Base-by-base conservation (phyloP, 2,888 invertebrate genomes). In the Holacanthella duospinosa region DNA sequence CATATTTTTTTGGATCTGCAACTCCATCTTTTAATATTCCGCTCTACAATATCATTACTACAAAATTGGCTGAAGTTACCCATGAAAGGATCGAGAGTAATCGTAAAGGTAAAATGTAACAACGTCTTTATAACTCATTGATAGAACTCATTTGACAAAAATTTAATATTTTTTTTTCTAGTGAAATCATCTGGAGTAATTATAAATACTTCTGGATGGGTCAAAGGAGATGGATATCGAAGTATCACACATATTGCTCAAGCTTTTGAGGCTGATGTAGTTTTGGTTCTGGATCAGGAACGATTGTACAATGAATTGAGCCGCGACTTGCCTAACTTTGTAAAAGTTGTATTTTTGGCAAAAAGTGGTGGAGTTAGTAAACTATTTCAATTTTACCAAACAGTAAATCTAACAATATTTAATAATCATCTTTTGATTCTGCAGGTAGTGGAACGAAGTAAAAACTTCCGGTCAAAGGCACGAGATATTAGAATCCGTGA, bases 161-260 rank as follows among this genome's bases (percentile, higher is more conserved):
- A 43, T 9, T n/a, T n/a, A n/a, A n/a, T n/a, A n/a, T n/a, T 4
- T 44, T 59, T 6, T 21, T 12, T 27, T 24, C 48, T 75, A 87
- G 90, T 88, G 0, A 85, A 88, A 74, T 82, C 84, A 43, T 91
- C 91, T 1, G 99, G 99, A 0, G 88, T 91, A 2, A 85, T 99
- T 43, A 93, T 99, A 69, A 99, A 99, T 78, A 97, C 97, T 0
- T 94, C 95, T 73, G 97, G 97, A 0, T 99, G 95, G 95, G 87
- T 96, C 1, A 93, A 94, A 78, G 89, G 87, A 0, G 86, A 83
- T 0, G 97, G 96, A 0, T 97, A 94, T 77, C 86, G 87, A 74
- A 83, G 89, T 61, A 77, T 99, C 16, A 84, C 90, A 2, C 89
- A 92, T 74, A 87, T 92, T 0, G 93, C 94, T 0, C 88, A 91